Base-by-base conservation (phyloP, 2,797 vertebrate genomes). In the Rachycentron canadum region DNA sequence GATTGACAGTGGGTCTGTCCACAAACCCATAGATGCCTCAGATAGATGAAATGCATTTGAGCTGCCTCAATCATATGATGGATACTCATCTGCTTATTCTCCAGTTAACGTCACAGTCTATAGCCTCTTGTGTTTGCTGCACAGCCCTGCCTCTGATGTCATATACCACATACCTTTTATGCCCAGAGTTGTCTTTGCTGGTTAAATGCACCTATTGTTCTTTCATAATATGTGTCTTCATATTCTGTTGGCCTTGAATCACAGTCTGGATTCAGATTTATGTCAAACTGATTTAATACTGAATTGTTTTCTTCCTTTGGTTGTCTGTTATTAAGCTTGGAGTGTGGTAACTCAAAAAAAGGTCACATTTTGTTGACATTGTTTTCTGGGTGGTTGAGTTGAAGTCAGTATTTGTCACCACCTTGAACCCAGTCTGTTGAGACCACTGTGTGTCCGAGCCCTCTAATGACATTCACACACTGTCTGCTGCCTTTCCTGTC, bases 401-500 rank as follows among this genome's bases (percentile, higher is more conserved):
- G 4, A 3, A 38, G n/a, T 7, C 21, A 3, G 50, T 30, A 55
- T 40, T 55, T 41, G 12, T 8, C 8, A 12, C 19, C 19, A 16
- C 14, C 34, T 40, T 58, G 6, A 57, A 30, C 67, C 21, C 34
- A 9, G 57, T 55, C 53, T 53, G 14, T 30, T 26, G 56, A 58
- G 68, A 58, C 34, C 45, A 19, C 59, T 41, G 3, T 65, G 76
- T 62, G 36, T 72, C 53, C 43, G 12, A 52, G 52, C 63, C 40
- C 70, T 59, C 50, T 50, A 78, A 71, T 85, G 74, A 72, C 83
- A 73, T 90, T 88, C 79, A 73, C 88, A 78, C 77, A 64, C 79
- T 64, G 88, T 93, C 87, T 92, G 85, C 84, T 75, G 82, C 73
- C 72, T 83, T 92, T 93, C 92, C 93, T 91, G 88, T 32, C 64